These are phyloP conservation scores for Theocolax elegans DNA, from an alignment of 1,140 invertebrate genomes.

Conservation along the genomic window DNA sequence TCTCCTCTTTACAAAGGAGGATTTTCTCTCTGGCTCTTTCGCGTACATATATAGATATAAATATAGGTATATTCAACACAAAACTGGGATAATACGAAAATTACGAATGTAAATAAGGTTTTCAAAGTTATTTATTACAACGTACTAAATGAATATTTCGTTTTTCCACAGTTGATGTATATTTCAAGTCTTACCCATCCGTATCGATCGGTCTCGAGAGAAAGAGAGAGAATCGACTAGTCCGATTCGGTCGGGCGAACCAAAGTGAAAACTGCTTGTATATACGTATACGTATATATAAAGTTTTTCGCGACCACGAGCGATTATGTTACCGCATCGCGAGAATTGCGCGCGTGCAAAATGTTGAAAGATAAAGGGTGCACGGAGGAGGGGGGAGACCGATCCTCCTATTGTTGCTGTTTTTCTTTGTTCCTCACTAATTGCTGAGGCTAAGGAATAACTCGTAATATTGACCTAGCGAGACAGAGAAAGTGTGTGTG, in stretches of 20 bases:
- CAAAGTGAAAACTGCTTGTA: too few relatives aligned
- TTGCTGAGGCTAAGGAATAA: neutral
- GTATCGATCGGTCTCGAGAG: too few relatives aligned
- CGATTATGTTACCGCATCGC: too few relatives aligned
- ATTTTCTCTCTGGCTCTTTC: too few relatives aligned
- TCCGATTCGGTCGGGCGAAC: neutral
- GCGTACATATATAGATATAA: too few relatives aligned
- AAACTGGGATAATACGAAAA: neutral
- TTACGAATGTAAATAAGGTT: slow-evolving; percentile 6
- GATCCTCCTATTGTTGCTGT: neutral
- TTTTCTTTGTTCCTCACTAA: neutral
- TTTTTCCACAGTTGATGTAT: neutral
- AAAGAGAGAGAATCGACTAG: neutral
- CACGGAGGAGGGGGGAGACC: neutral
- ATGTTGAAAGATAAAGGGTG: neutral
- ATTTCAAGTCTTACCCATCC: too few relatives aligned
- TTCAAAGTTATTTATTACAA: too few relatives aligned
- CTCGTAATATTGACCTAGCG: neutral
- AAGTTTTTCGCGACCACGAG: too few relatives aligned
- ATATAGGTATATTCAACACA: neutral
- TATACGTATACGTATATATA: too few relatives aligned
- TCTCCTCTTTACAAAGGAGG: neutral
- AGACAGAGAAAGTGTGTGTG: too few relatives aligned
- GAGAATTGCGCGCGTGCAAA: too few relatives aligned
- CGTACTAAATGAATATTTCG: neutral